Evolutionary conservation across 1,140 invertebrate species (phyloP).

Genomic region (Cydia pomonella): DNA sequence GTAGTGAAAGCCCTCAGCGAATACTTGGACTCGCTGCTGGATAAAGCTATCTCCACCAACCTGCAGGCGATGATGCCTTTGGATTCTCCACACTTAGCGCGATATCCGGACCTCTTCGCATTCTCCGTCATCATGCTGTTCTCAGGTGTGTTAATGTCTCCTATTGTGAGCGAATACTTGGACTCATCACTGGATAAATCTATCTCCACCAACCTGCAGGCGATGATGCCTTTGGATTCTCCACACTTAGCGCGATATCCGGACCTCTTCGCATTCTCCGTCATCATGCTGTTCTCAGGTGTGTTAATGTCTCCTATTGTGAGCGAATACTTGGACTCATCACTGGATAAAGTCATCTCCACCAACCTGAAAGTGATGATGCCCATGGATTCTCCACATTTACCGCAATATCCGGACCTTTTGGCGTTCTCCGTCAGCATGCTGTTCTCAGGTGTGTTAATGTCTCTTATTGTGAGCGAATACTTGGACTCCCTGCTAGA

Average conservation of each 20-base stretch:
- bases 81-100: constrained; percentile 84
- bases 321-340: too few relatives aligned
- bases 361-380: too few relatives aligned
- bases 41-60: constrained; percentile 81
- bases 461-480: too few relatives aligned
- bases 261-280: constrained; percentile 84
- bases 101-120: constrained; percentile 87
- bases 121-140: constrained; percentile 83
- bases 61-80: constrained; percentile 87
- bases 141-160: constrained; percentile 76
- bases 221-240: constrained; percentile 86
- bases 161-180: too few relatives aligned
- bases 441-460: too few relatives aligned
- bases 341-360: too few relatives aligned
- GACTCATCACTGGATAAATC: constrained; percentile 82
- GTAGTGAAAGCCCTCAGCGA: constrained; percentile 91
- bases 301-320: too few relatives aligned
- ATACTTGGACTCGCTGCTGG: constrained; percentile 85
- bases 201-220: constrained; percentile 82
- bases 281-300: constrained; percentile 83
- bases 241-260: constrained; percentile 86
- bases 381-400: too few relatives aligned
- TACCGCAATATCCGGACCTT: too few relatives aligned
- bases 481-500: constrained; percentile 85
- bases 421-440: too few relatives aligned